Evolutionary conservation across 2,888 invertebrate species (phyloP).

Genomic region (Chironomus riparius): DNA sequence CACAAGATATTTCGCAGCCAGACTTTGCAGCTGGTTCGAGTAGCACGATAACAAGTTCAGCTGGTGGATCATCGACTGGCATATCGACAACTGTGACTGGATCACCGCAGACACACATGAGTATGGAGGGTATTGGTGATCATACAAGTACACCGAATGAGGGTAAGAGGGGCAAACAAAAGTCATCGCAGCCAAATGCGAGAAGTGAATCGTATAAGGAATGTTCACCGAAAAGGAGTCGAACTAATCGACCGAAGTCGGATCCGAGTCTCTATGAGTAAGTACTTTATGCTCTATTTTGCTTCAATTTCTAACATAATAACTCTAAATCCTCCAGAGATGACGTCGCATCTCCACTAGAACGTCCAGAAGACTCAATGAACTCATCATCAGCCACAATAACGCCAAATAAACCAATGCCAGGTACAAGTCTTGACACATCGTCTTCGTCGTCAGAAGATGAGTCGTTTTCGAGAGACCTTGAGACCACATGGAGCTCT

Average conservation of each 20-base stretch:
- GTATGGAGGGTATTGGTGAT: background rate
- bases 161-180: constrained; percentile 10
- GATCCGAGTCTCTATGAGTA: constrained; percentile 56
- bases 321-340: too few relatives aligned
- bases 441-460: constrained; percentile 33
- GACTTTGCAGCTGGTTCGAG: constrained; percentile 15
- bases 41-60: constrained; percentile 10
- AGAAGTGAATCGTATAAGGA: constrained; percentile 61
- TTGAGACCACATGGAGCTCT: constrained; percentile 68
- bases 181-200: constrained; percentile 19
- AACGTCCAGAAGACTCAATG: constrained; percentile 7
- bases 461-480: constrained; percentile 32
- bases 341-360: constrained; percentile 27
- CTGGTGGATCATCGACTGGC: background rate
- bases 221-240: constrained; percentile 55
- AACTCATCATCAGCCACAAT: constrained; percentile 29
- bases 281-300: background rate
- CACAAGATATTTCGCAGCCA: constrained; percentile 11
- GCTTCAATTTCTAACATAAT: too few relatives aligned
- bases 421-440: constrained; percentile 31
- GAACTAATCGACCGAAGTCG: constrained; percentile 62
- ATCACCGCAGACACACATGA: background rate
- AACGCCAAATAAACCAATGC: constrained; percentile 31
- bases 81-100: background rate
- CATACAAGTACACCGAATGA: background rate